Percentiles rank a stretch among this genome's conserved stretches.
phyloP scores from a whole-genome alignment of 2,888 invertebrate species.

The Agriopis aurantiaria region DNA sequence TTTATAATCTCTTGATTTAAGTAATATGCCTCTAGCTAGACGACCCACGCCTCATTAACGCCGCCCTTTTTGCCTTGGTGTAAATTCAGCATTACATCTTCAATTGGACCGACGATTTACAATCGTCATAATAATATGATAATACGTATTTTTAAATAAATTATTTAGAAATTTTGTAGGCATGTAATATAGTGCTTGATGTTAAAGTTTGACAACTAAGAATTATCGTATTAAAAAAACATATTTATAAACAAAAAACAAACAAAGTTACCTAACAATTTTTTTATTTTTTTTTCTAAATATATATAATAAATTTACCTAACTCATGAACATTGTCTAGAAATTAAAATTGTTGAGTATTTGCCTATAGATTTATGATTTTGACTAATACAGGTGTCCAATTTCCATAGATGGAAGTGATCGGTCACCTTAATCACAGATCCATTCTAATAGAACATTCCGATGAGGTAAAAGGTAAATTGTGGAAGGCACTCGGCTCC shows the following conservation, averaged over 20 bases:
- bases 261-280: background rate
- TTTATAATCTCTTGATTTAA: too few species aligned
- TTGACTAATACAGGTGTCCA: too few species aligned
- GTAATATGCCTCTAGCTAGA: background rate
- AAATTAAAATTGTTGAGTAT: too few species aligned
- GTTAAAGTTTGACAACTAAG: slow-evolving; percentile 54
- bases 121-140: background rate
- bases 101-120: background rate
- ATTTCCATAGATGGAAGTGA: too few species aligned
- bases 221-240: slow-evolving; percentile 50
- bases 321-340: background rate
- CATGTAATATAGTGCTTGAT: slow-evolving; percentile 53
- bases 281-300: background rate
- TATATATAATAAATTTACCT: background rate
- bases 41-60: background rate
- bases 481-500: too few species aligned
- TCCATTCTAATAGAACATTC: too few species aligned
- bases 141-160: too few species aligned
- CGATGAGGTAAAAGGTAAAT: too few species aligned
- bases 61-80: background rate
- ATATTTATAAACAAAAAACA: background rate
- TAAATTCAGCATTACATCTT: background rate
- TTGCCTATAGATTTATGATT: too few species aligned
- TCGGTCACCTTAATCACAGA: too few species aligned
- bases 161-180: too few species aligned